These are phyloP conservation scores for Pseudochromis fuscus DNA, from an alignment of 2,797 vertebrate species.

Conservation along the genomic window DNA sequence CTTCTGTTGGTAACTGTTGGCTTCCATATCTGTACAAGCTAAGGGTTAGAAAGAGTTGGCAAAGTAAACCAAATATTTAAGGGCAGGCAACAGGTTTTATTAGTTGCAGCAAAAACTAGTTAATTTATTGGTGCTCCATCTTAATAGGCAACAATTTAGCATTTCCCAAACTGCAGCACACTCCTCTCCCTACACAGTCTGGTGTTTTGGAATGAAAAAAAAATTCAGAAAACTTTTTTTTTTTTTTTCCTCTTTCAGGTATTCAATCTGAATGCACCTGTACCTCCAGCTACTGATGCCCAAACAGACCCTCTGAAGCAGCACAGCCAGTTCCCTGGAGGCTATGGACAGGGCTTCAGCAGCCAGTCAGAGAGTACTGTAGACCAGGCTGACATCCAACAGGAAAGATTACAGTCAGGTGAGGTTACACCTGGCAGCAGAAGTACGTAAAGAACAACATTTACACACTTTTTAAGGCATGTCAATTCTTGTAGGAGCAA, in stretches of 20 bases:
- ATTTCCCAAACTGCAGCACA: neutral
- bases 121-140: neutral
- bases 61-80: constrained; percentile 15
- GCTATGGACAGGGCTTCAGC: constrained; percentile 92
- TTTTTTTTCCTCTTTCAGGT: constrained; percentile 82
- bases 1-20: neutral
- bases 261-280: constrained; percentile 97
- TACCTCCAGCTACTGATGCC: constrained; percentile 91
- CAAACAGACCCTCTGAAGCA: constrained; percentile 91
- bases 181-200: neutral
- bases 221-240: neutral
- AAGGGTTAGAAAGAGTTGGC: neutral
- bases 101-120: constrained; percentile 4
- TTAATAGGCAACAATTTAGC: neutral
- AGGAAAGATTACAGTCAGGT: constrained; percentile 97
- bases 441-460: no score
- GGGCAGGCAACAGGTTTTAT: neutral
- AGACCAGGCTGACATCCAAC: constrained; percentile 93
- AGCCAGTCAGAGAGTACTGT: constrained; percentile 89
- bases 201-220: neutral
- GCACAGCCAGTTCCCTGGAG: constrained; percentile 90
- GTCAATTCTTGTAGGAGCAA: neutral
- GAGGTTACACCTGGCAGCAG: neutral
- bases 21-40: constrained; percentile 1
- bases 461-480: no score